These are phyloP conservation scores for Chauna torquata DNA, from an alignment of 2,113 vertebrate genomes.

Conservation along the genomic window DNA sequence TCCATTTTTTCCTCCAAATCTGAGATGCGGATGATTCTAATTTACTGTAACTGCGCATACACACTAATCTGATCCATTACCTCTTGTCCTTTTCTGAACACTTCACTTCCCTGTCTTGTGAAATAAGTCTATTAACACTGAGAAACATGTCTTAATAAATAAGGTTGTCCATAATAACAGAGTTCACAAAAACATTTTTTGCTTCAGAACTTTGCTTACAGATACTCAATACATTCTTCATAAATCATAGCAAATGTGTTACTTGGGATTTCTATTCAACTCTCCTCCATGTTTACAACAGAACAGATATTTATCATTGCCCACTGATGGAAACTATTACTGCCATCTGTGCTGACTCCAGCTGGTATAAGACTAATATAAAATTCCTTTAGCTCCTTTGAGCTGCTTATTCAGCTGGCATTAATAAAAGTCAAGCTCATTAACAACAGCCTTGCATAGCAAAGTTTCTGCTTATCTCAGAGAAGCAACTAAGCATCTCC, in stretches of 20 bases:
- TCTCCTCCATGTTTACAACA: background rate
- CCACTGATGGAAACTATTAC: background rate
- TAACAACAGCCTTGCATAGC: conserved; percentile 32
- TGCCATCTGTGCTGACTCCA: conserved; percentile 22
- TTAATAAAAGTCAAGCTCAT: conserved; percentile 23
- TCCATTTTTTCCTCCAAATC: background rate
- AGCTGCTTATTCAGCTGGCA: conserved; percentile 53
- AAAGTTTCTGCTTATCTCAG: conserved; percentile 38
- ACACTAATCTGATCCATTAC: background rate
- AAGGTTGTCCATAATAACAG: background rate
- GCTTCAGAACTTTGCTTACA: background rate
- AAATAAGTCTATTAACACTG: background rate
- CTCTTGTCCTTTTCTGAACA: background rate
- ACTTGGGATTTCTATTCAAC: background rate
- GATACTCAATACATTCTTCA: background rate
- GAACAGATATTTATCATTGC: background rate
- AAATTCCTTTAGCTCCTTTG: conserved; percentile 45
- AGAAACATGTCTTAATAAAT: background rate
- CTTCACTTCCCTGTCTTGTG: background rate
- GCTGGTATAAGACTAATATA: conserved; percentile 30
- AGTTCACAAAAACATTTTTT: background rate
- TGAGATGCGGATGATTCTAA: background rate
- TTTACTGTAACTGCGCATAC: background rate
- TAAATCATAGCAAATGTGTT: background rate
- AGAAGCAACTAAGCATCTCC: background rate